Evolutionary conservation across 2,888 invertebrate genomes (phyloP), one percentile per base, ranked within the genome.

Genomic region (Griposia aprilina): DNA sequence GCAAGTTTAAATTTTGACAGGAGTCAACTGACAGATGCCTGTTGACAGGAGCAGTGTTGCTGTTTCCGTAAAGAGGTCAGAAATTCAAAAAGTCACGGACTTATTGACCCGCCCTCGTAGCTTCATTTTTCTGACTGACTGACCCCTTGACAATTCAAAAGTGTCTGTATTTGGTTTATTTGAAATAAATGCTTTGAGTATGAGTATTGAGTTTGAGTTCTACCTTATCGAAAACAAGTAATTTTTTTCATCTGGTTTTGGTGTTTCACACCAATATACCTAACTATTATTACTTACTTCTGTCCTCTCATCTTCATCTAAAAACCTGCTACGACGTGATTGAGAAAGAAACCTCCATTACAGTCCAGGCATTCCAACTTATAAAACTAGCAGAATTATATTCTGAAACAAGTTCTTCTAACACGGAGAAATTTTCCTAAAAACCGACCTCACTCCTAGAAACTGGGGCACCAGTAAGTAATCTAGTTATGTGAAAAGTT

Each of bases 401-500:
- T 41, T 66, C 55, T 30, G 26, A 5, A 52, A 23, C 41, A 66
- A 70, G 11, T 26, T 66, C 23, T 48, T 60, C 8, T 13, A 15
- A 5, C 17, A n/a, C 48, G 65, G 20, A 82, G 6, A 41, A 0
- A 30, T 68, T 30, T 59, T 23, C 52, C n/a, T 23, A 62, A 74
- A 82, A 76, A 71, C 20, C 48, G 11, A 45, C 13, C 11, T 45
- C 36, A 50, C 7, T 60, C 30, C 8, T 86, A 59, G 65, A 70
- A 86, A 86, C 66, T 75, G 70, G 84, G 66, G 13, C 80, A 73
- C 36, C 65, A 65, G 63, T 77, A 81, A 55, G 66, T 84, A 74
- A 76, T 84, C 74, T 72, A 62, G 74, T 87, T 87, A 80, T 72
- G 63, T 73, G 69, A 84, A 84, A 87, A 86, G 78, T 88, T 86